Percentiles rank a stretch among this genome's conserved stretches.
Evolutionary conservation across 2,888 invertebrate species (phyloP).

Genomic region (Campoplex capitator): DNA sequence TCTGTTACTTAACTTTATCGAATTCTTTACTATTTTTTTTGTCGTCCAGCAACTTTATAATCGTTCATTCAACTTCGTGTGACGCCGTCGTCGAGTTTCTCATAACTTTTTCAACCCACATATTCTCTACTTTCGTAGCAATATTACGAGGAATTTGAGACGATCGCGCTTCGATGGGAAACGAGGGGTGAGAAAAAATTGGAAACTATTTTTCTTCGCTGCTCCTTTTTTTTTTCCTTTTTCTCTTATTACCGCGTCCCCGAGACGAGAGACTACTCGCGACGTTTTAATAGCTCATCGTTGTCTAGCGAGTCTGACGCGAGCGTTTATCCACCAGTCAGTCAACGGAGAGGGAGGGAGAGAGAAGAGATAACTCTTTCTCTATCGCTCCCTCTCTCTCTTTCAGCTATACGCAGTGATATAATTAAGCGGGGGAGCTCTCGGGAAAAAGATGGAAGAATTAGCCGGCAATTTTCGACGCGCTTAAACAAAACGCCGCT

Average conservation of each 20-base stretch:
- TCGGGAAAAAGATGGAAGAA: constrained; percentile 28
- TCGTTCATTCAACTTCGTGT: not conserved
- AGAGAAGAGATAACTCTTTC: not conserved
- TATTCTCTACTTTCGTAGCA: not conserved
- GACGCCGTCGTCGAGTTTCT: not conserved
- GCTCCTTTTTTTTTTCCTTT: constrained; percentile 16
- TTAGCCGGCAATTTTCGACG: constrained; percentile 57
- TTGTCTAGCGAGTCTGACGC: constrained; percentile 35
- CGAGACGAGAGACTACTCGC: constrained; percentile 39
- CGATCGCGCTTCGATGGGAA: not conserved
- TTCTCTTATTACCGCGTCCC: constrained; percentile 54
- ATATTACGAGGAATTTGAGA: not conserved
- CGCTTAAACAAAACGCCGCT: constrained; percentile 59
- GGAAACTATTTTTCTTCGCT: constrained; percentile 2
- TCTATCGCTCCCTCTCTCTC: not conserved
- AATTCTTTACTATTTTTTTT: not conserved
- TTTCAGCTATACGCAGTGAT: not conserved
- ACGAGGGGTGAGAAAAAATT: not conserved
- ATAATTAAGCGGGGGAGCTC: constrained; percentile 1
- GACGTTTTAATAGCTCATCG: constrained; percentile 65
- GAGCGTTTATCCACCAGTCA: constrained; percentile 47
- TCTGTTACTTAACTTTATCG: not conserved
- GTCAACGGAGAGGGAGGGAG: not conserved
- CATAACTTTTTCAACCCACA: not conserved
- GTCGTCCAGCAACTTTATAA: not conserved